Evolutionary conservation across 2,113 vertebrate genomes (phyloP).

Genomic region (Spilogale gracilis): DNA sequence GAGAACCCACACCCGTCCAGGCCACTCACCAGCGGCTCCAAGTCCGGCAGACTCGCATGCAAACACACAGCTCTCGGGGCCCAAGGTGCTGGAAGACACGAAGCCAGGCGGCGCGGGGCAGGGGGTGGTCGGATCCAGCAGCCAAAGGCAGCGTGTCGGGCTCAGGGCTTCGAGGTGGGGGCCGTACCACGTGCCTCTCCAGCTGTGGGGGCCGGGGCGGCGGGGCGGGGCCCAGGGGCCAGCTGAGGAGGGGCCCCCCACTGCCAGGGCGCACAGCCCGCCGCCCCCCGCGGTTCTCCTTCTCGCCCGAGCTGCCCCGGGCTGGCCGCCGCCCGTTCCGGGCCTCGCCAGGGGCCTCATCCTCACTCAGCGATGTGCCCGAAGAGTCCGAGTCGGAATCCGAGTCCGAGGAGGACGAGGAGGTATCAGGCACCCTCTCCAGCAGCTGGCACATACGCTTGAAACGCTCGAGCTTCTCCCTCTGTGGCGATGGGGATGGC

Average conservation of each 20-base stretch:
- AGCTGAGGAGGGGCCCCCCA: constrained; percentile 90
- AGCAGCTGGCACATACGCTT: constrained; percentile 95
- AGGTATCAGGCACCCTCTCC: constrained; percentile 92
- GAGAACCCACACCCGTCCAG: background rate
- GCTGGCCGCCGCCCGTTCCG: constrained; percentile 84
- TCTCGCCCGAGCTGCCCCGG: constrained; percentile 84
- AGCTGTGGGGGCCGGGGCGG: constrained; percentile 92
- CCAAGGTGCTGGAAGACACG: constrained; percentile 93
- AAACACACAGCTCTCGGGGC: constrained; percentile 93
- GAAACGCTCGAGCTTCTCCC: constrained; percentile 95
- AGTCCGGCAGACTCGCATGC: constrained; percentile 96
- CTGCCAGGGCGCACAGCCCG: constrained; percentile 81
- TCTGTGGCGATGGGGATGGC: constrained; percentile 91
- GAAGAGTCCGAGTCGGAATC: constrained; percentile 92
- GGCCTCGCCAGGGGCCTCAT: constrained; percentile 80
- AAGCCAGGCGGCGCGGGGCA: constrained; percentile 93
- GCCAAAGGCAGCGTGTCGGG: constrained; percentile 94
- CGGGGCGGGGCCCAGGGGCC: constrained; percentile 91
- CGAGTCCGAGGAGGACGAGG: constrained; percentile 93
- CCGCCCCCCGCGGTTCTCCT: constrained; percentile 81
- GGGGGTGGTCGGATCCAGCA: constrained; percentile 92
- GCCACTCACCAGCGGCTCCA: constrained; percentile 95
- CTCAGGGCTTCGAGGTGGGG: constrained; percentile 94
- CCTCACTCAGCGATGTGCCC: constrained; percentile 82
- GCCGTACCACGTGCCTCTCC: constrained; percentile 94